Percentiles rank a stretch among this genome's conserved stretches.
phyloP scores from a whole-genome alignment of 2,888 invertebrate species.

The Camponotus fellah region DNA sequence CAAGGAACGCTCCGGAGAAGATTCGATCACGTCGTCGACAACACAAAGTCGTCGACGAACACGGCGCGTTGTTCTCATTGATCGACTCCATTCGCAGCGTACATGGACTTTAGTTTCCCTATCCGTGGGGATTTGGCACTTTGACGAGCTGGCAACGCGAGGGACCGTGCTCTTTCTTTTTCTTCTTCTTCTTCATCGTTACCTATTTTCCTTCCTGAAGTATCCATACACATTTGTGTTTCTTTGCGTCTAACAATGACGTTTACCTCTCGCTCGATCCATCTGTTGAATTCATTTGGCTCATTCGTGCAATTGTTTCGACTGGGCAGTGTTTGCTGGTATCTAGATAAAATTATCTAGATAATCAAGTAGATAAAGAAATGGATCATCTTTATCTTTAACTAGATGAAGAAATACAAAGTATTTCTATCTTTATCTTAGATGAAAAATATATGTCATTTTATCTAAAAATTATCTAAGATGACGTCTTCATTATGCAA shows the following conservation, averaged over 20 bases:
- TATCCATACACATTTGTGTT: background rate
- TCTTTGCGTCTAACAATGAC: background rate
- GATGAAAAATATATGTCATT: no score
- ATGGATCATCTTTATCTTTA: no score
- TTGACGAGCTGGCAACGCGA: slow-evolving; percentile 71
- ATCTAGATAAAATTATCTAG: no score
- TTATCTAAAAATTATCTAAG: no score
- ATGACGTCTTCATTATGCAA: no score
- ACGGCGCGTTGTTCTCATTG: slow-evolving; percentile 64
- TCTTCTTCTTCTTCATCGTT: slow-evolving; percentile 10
- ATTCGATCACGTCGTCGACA: slow-evolving; percentile 74
- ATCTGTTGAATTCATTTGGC: slow-evolving; percentile 61
- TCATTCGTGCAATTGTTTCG: slow-evolving; percentile 53
- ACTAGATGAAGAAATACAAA: no score
- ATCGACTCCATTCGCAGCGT: slow-evolving; percentile 37
- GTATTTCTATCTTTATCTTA: no score
- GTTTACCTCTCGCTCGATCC: slow-evolving; percentile 31
- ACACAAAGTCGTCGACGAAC: slow-evolving; percentile 60
- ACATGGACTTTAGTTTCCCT: slow-evolving; percentile 53
- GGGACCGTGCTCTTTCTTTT: slow-evolving; percentile 53
- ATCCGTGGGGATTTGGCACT: slow-evolving; percentile 73
- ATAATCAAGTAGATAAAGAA: no score
- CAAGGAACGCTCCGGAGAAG: slow-evolving; percentile 37
- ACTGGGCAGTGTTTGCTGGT: no score
- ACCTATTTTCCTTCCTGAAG: background rate